Conservation (phyloP, 2,797 vertebrate species). For the Cuculus canorus region DNA sequence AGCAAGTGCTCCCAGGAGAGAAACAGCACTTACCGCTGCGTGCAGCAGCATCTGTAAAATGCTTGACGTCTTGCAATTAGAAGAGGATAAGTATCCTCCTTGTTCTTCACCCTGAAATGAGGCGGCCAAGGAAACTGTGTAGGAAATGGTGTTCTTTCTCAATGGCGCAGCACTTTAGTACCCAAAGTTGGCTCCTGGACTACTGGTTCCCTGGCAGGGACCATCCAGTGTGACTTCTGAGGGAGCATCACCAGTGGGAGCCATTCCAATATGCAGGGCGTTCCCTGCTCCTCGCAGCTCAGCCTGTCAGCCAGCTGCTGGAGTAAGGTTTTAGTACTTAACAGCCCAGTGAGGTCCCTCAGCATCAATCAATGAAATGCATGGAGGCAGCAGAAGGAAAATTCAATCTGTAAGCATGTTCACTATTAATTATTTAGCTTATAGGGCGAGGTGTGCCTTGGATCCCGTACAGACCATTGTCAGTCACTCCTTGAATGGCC, state of each 20-base stretch:
- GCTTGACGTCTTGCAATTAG: not conserved
- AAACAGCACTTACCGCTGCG: not conserved
- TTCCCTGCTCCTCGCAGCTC: not conserved
- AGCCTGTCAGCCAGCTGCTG: not conserved
- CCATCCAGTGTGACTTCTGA: fast-evolving
- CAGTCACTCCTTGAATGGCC: not conserved
- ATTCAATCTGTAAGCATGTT: not conserved
- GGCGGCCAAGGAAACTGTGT: not conserved
- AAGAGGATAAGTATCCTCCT: not conserved
- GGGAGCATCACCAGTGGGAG: not conserved
- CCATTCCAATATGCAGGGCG: not conserved
- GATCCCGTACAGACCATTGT: not conserved
- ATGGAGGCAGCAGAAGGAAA: not conserved
- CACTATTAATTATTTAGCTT: not conserved
- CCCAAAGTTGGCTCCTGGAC: not conserved
- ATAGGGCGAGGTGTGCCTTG: not conserved
- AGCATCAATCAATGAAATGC: not conserved
- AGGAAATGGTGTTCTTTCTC: not conserved
- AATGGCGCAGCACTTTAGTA: not conserved
- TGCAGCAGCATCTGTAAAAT: not conserved
- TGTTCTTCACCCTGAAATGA: not conserved
- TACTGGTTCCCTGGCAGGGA: not conserved
- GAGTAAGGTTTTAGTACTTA: not conserved
- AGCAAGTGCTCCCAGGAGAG: not conserved
- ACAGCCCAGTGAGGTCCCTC: not conserved